Percentiles rank a stretch among this genome's conserved stretches.
Evolutionary conservation across 2,113 vertebrate genomes (phyloP).

Genomic region (Sinosuthora webbiana): DNA sequence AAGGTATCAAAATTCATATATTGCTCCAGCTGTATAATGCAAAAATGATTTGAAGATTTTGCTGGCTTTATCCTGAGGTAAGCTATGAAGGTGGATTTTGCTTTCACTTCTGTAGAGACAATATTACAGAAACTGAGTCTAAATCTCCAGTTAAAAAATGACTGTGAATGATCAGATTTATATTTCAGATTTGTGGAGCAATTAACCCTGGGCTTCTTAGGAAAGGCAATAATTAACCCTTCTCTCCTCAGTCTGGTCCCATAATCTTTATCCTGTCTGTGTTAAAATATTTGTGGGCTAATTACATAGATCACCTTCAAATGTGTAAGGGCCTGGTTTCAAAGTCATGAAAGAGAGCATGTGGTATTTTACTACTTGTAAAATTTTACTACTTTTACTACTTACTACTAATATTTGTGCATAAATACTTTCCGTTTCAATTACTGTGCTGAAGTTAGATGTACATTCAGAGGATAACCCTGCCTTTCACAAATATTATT

Average conservation of each 20-base stretch:
- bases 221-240: not conserved
- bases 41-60: slow-evolving; percentile 33
- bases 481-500: not conserved
- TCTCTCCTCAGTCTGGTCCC: not conserved
- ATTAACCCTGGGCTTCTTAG: not conserved
- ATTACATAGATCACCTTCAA: not conserved
- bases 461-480: not conserved
- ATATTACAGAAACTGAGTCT: not conserved
- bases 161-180: not conserved
- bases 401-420: not conserved
- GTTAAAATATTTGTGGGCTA: not conserved
- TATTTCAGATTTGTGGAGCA: not conserved
- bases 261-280: not conserved
- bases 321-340: not conserved
- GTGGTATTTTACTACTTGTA: not conserved
- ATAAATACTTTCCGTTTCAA: not conserved
- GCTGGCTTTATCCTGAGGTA: not conserved
- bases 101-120: not conserved
- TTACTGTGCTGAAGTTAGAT: not conserved
- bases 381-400: too few relatives aligned
- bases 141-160: not conserved
- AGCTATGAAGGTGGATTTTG: not conserved
- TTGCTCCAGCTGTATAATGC: not conserved
- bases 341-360: not conserved
- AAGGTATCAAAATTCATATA: not conserved